Evolutionary conservation across 2,888 invertebrate genomes (phyloP).

Genomic region (Horisme vitalbata): DNA sequence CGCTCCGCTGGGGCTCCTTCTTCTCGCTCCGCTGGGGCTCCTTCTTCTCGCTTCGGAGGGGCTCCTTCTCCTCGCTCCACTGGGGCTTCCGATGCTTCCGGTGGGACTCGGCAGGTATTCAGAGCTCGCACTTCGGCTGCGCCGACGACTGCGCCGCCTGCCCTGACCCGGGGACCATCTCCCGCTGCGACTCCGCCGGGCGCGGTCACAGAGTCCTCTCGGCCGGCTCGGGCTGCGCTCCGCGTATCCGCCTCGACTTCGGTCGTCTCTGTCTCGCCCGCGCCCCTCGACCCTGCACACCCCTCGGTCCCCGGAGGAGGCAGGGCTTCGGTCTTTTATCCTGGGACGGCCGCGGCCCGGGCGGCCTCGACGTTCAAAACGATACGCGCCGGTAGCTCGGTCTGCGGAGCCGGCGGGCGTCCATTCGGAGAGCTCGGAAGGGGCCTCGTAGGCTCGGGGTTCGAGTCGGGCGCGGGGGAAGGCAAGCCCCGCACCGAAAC

Average conservation of each 20-base stretch:
- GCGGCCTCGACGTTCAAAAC: background rate
- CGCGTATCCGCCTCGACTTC: background rate
- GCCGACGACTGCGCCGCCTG: background rate
- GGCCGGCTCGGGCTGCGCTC: slow-evolving; percentile 9
- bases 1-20: slow-evolving; percentile 1
- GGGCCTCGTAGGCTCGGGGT: slow-evolving; percentile 1
- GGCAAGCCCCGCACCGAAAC: slow-evolving; percentile 36
- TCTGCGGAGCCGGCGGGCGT: background rate
- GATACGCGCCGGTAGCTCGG: slow-evolving; percentile 2
- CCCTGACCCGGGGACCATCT: slow-evolving; percentile 3
- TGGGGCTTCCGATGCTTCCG: background rate
- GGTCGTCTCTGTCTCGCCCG: background rate
- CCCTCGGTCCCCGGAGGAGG: background rate
- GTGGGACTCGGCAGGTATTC: slow-evolving; percentile 3
- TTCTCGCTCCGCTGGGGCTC: background rate
- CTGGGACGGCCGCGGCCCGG: slow-evolving; percentile 8
- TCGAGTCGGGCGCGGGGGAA: slow-evolving; percentile 41
- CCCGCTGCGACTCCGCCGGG: slow-evolving; percentile 7
- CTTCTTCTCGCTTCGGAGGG: background rate
- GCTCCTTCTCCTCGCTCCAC: background rate
- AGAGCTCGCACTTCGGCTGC: slow-evolving; percentile 2
- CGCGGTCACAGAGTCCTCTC: background rate
- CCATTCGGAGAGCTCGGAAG: slow-evolving; percentile 4
- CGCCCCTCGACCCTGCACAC: slow-evolving; percentile 3
- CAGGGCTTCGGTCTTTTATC: background rate